Conservation (phyloP, 1,140 invertebrate species). For the Spodoptera litura region DNA sequence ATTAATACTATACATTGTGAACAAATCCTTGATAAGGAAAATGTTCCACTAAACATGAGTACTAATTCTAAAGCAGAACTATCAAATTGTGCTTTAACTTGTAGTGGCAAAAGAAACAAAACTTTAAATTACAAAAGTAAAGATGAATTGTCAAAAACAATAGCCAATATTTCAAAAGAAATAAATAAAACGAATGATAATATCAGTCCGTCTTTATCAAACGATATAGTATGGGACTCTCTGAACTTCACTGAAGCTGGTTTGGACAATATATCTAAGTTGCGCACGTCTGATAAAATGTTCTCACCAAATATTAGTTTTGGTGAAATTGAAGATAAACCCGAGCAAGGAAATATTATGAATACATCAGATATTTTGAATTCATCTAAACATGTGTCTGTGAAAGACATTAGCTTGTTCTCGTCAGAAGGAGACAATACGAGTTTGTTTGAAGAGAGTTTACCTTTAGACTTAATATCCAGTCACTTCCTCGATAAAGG, state of each 20-base stretch:
- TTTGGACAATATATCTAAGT: conserved; percentile 70
- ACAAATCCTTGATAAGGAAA: not conserved
- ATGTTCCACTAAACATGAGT: not conserved
- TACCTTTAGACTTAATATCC: conserved; percentile 71
- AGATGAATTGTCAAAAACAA: not conserved
- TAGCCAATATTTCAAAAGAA: not conserved
- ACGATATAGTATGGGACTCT: conserved; percentile 73
- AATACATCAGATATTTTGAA: conserved; percentile 45
- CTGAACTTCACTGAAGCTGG: conserved; percentile 68
- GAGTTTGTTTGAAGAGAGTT: conserved; percentile 86
- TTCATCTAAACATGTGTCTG: conserved; percentile 53
- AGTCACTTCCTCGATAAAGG: conserved; percentile 64
- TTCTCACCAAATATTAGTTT: conserved; percentile 78
- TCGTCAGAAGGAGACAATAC: conserved; percentile 78
- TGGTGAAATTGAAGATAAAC: conserved; percentile 61
- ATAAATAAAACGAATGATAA: not conserved
- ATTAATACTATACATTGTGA: not conserved
- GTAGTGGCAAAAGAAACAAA: not conserved
- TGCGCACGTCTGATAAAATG: conserved; percentile 57
- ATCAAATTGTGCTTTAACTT: not conserved
- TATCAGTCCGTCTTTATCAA: conserved; percentile 34
- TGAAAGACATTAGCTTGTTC: conserved; percentile 77
- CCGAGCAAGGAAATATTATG: conserved; percentile 21
- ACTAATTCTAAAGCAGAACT: not conserved
- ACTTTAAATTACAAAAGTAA: not conserved